Conservation (phyloP, 2,888 invertebrate genomes). For the Achlya flavicornis region DNA sequence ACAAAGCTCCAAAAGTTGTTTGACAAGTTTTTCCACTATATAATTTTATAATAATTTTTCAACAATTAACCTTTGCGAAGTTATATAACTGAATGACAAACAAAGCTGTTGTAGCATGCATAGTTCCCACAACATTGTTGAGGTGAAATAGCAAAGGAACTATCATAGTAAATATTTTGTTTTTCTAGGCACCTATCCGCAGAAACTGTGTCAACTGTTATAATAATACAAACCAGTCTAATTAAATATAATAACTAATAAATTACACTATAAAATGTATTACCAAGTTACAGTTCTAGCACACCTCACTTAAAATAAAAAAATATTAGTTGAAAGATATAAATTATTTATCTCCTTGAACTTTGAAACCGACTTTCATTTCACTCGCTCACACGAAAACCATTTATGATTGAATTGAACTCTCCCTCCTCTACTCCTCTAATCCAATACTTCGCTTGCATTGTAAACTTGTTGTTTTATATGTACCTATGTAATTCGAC, state of each 20-base stretch:
- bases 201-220: background rate
- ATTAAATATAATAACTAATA: background rate
- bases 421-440: too few relatives aligned
- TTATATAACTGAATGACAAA: background rate
- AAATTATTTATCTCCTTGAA: conserved; percentile 5
- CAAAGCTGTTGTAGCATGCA: background rate
- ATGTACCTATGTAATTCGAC: too few relatives aligned
- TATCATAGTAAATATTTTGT: background rate
- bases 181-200: background rate
- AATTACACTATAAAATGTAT: background rate
- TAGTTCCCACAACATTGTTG: too few relatives aligned
- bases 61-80: background rate
- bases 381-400: conserved; percentile 2
- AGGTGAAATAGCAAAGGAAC: too few relatives aligned
- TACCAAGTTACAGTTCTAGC: background rate
- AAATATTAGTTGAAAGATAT: background rate
- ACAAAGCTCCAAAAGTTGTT: background rate
- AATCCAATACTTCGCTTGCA: too few relatives aligned
- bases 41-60: too few relatives aligned
- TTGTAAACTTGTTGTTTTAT: too few relatives aligned
- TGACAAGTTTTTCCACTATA: background rate
- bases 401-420: background rate
- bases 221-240: background rate
- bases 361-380: conserved; percentile 1
- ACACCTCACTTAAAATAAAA: background rate